phyloP scores from a whole-genome alignment of 2,888 invertebrate genomes.

The Troides helena region DNA sequence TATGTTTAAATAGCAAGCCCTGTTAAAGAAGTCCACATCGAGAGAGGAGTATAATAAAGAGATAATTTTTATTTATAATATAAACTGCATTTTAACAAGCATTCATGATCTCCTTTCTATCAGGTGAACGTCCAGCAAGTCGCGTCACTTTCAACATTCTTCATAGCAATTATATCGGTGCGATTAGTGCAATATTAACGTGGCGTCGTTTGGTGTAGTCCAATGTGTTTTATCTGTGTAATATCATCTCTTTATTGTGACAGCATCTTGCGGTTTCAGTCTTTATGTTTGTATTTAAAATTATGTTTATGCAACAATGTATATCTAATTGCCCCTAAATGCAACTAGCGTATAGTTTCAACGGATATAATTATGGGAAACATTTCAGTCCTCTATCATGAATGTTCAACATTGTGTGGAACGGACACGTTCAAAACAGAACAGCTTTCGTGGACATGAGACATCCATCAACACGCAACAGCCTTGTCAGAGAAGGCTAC shows the following conservation, averaged over 20 bases:
- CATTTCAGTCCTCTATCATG: not conserved
- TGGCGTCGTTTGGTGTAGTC: conserved; percentile 9
- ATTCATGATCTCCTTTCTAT: not conserved
- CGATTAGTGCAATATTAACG: conserved; percentile 19
- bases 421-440: too few species aligned
- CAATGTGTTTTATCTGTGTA: conserved; percentile 9
- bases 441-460: too few species aligned
- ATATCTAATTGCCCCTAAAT: not conserved
- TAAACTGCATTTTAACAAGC: not conserved
- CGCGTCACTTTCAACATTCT: conserved; percentile 2
- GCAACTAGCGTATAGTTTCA: not conserved
- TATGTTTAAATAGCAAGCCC: too few species aligned
- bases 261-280: conserved; percentile 10
- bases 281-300: conserved; percentile 19
- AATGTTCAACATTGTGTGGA: too few species aligned
- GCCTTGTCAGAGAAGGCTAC: too few species aligned
- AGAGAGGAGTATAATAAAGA: too few species aligned
- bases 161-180: conserved; percentile 8
- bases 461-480: too few species aligned
- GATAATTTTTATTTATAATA: too few species aligned
- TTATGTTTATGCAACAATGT: conserved; percentile 12
- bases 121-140: not conserved
- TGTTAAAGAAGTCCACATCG: too few species aligned
- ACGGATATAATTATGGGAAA: not conserved
- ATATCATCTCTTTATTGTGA: not conserved